phyloP scores from a whole-genome alignment of 2,888 invertebrate species.

The Diachrysia chrysitis region DNA sequence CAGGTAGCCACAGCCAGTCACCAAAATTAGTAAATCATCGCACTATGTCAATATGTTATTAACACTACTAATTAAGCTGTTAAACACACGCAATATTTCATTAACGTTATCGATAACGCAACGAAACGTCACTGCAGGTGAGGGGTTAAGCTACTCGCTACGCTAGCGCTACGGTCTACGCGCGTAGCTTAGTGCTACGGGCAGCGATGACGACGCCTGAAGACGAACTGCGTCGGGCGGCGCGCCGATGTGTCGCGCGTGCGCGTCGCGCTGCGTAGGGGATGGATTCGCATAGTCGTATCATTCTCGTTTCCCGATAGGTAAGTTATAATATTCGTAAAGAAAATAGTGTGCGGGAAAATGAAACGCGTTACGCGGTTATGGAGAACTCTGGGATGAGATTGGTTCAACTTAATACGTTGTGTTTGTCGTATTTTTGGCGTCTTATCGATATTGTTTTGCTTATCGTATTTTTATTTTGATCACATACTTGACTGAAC shows the following conservation, averaged over 20 bases:
- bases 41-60: constrained; percentile 52
- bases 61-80: constrained; percentile 55
- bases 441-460: constrained; percentile 5
- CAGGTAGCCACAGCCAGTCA: constrained; percentile 61
- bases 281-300: constrained; percentile 63
- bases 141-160: constrained; percentile 66
- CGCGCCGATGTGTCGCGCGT: constrained; percentile 73
- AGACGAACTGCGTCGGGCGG: constrained; percentile 79
- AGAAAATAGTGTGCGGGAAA: constrained; percentile 51
- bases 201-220: constrained; percentile 65
- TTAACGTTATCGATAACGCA: constrained; percentile 47
- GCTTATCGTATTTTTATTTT: neutral
- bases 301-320: constrained; percentile 72
- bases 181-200: constrained; percentile 66
- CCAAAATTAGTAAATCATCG: constrained; percentile 50
- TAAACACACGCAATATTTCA: constrained; percentile 45
- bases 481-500: constrained; percentile 1
- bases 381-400: constrained; percentile 12
- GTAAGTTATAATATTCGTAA: constrained; percentile 71
- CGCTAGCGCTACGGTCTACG: constrained; percentile 66
- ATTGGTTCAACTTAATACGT: constrained; percentile 25
- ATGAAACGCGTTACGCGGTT: constrained; percentile 15
- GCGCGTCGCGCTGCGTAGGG: constrained; percentile 69
- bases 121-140: constrained; percentile 78
- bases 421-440: neutral